phyloP scores from a whole-genome alignment of 2,888 invertebrate genomes.

The Adelognathus sp. region DNA sequence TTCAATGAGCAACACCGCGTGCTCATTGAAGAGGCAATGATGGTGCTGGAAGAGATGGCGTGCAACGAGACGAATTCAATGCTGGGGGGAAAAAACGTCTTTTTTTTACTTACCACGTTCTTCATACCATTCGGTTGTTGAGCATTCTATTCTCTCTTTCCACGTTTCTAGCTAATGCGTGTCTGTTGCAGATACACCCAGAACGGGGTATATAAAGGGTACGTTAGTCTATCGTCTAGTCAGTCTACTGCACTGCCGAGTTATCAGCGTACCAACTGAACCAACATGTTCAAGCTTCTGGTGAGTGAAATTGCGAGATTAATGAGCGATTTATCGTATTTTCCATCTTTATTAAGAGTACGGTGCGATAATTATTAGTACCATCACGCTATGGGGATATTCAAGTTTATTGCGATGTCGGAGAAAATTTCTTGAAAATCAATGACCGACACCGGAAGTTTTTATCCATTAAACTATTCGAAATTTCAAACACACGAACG shows the following conservation, averaged over 20 bases:
- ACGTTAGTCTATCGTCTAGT: conserved; percentile 61
- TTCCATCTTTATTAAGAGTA: background rate
- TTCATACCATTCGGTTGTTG: conserved; percentile 38
- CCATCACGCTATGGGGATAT: no score
- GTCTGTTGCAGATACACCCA: conserved; percentile 47
- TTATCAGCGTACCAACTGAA: conserved; percentile 60
- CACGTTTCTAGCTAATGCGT: conserved; percentile 33
- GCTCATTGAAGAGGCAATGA: conserved; percentile 13
- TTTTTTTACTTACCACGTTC: conserved; percentile 55
- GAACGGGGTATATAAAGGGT: conserved; percentile 71
- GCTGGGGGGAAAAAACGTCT: conserved; percentile 36
- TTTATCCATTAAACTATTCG: no score
- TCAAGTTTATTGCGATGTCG: no score
- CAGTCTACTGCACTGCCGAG: conserved; percentile 71
- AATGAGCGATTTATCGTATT: background rate
- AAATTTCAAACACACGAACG: no score
- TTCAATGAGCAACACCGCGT: conserved; percentile 35
- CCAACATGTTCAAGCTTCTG: conserved; percentile 84
- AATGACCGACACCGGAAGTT: no score
- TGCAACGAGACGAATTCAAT: conserved; percentile 51
- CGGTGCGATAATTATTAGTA: no score
- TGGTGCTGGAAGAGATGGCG: conserved; percentile 19
- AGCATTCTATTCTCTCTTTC: conserved; percentile 54
- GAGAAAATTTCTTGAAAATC: no score
- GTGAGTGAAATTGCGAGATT: conserved; percentile 80